These are phyloP conservation scores for Yoshiicerus persimilis DNA, from an alignment of 1,140 invertebrate species.

Conservation along the genomic window DNA sequence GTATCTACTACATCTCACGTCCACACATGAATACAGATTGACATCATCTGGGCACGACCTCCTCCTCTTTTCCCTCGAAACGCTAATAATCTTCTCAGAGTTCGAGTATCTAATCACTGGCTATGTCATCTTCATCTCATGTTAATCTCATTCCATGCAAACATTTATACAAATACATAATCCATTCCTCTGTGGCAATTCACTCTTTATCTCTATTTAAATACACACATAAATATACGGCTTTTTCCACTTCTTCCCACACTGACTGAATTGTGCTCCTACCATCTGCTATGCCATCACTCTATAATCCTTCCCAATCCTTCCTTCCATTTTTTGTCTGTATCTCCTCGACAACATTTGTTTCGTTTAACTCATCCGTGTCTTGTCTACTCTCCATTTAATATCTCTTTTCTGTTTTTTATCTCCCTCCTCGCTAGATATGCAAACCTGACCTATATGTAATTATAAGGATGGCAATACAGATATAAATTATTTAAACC, in stretches of 20 bases:
- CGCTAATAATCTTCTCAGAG: slow-evolving; percentile 19
- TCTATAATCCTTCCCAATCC: background rate
- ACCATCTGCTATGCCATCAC: background rate
- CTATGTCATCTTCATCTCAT: slow-evolving; percentile 18
- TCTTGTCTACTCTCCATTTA: too few relatives aligned
- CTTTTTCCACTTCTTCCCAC: background rate
- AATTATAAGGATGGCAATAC: too few relatives aligned
- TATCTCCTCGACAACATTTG: too few relatives aligned
- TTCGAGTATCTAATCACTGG: slow-evolving; percentile 23
- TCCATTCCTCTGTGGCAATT: background rate
- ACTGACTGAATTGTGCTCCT: background rate
- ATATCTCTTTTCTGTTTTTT: too few relatives aligned
- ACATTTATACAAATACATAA: background rate
- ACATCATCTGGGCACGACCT: slow-evolving; percentile 21
- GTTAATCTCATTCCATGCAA: slow-evolving; percentile 6
- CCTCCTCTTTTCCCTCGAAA: slow-evolving; percentile 7
- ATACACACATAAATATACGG: background rate
- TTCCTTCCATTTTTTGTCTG: background rate
- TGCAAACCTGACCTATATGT: too few relatives aligned
- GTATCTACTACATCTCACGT: slow-evolving; percentile 22
- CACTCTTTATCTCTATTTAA: background rate
- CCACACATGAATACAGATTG: slow-evolving; percentile 27
- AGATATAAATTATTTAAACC: too few relatives aligned
- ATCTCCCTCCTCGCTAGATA: too few relatives aligned
- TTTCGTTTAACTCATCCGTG: too few relatives aligned